A percentile compares a stretch with the other conserved stretches of the same genome.
Conservation (phyloP, 2,113 vertebrate species). For the Capreolus pygargus region DNA sequence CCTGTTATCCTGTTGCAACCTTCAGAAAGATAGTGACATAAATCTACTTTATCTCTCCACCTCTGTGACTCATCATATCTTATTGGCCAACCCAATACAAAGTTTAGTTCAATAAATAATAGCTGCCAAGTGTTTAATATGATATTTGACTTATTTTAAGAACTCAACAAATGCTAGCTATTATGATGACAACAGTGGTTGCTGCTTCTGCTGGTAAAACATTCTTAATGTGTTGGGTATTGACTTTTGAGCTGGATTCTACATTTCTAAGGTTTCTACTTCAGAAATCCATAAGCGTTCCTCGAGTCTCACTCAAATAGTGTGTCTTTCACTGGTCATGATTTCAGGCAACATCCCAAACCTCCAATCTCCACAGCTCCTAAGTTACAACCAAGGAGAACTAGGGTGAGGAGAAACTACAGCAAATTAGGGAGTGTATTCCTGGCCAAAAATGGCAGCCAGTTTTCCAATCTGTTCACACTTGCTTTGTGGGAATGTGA, state of each 20-base stretch:
- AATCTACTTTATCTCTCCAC: background rate
- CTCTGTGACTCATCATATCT: background rate
- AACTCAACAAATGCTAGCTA: background rate
- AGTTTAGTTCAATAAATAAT: background rate
- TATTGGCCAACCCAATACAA: background rate
- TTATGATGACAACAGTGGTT: background rate
- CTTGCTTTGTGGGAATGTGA: background rate
- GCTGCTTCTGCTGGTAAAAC: background rate
- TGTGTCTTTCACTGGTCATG: background rate
- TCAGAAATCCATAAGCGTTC: background rate
- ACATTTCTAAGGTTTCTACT: background rate
- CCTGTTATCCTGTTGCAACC: background rate
- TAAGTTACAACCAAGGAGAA: background rate
- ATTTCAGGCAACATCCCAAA: background rate
- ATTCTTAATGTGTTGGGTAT: background rate
- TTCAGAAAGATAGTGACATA: background rate
- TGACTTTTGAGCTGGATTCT: background rate
- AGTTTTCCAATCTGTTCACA: background rate
- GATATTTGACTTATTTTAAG: slow-evolving; percentile 30
- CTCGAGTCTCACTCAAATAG: background rate
- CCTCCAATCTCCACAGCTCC: background rate
- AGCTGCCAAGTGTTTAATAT: background rate
- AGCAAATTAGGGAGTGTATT: background rate
- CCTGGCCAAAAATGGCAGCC: background rate
- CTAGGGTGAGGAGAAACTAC: background rate